Conservation (phyloP, 2,797 vertebrate genomes). For the Propithecus perrieri region DNA sequence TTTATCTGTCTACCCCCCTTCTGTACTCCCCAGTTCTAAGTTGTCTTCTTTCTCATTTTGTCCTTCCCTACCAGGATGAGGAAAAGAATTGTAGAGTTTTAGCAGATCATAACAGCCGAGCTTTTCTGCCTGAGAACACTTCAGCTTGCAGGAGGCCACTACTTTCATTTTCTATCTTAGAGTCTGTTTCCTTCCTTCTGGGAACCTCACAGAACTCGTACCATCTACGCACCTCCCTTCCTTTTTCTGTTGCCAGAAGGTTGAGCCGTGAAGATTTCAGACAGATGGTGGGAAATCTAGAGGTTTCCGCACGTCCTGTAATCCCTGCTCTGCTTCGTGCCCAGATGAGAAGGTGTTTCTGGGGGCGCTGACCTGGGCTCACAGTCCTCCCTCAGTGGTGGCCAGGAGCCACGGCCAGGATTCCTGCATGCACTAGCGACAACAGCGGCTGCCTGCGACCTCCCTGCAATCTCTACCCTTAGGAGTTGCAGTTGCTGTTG, state of each 20-base stretch:
- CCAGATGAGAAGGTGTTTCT: neutral
- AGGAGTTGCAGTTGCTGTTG: neutral
- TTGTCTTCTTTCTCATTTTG: neutral
- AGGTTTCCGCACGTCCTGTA: neutral
- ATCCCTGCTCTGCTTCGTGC: neutral
- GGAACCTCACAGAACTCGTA: neutral
- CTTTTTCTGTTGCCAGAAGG: neutral
- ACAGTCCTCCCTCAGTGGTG: neutral
- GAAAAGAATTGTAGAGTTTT: neutral
- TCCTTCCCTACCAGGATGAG: neutral
- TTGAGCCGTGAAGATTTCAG: neutral
- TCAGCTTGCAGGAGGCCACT: neutral
- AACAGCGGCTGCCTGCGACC: no score
- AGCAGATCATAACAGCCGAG: neutral
- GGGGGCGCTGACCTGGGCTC: neutral
- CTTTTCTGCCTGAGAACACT: neutral
- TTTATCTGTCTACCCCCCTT: neutral
- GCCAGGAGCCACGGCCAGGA: neutral
- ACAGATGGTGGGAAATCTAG: neutral
- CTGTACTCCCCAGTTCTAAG: no score
- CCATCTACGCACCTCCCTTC: fast-evolving
- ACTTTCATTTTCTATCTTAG: neutral
- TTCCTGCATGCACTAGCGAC: neutral
- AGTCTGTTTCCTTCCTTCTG: neutral
- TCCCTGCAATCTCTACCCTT: neutral